Conservation (phyloP, 2,113 vertebrate species). For the Syngnathus typhle region DNA sequence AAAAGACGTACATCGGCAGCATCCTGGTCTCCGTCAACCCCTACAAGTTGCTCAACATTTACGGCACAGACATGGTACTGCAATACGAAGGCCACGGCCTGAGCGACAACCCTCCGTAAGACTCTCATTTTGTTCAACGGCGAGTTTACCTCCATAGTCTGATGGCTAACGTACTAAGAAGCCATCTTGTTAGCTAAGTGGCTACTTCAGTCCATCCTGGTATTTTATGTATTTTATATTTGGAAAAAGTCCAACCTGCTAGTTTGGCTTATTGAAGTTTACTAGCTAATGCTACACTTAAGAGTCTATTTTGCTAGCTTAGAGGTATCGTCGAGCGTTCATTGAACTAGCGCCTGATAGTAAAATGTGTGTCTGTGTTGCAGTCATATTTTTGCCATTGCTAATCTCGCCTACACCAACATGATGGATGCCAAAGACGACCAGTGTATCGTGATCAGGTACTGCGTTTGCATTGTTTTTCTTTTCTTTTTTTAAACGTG, state of each 20-base stretch:
- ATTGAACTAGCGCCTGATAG: not conserved
- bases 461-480: slow-evolving; percentile 10
- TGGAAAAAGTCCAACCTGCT: not conserved
- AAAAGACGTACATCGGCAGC: slow-evolving; percentile 90
- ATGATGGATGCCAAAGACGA: slow-evolving; percentile 97
- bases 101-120: slow-evolving; percentile 94
- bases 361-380: slow-evolving; percentile 21
- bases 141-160: too few species aligned
- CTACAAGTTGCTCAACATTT: slow-evolving; percentile 86
- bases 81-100: slow-evolving; percentile 83
- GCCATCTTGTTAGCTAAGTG: not conserved
- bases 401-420: slow-evolving; percentile 86
- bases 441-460: slow-evolving; percentile 98
- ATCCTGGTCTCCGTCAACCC: slow-evolving; percentile 93
- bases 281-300: not conserved
- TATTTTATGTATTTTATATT: not conserved
- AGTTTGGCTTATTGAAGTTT: too few species aligned
- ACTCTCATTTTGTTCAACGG: slow-evolving; percentile 17
- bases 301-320: not conserved
- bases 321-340: too few species aligned
- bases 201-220: not conserved
- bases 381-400: slow-evolving; percentile 95
- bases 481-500: not conserved
- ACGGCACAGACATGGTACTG: slow-evolving; percentile 85
- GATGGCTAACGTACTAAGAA: not conserved